Evolutionary conservation across 2,888 invertebrate genomes (phyloP), one percentile per base, ranked within the genome.

Genomic region (Drosophila conformis): DNA sequence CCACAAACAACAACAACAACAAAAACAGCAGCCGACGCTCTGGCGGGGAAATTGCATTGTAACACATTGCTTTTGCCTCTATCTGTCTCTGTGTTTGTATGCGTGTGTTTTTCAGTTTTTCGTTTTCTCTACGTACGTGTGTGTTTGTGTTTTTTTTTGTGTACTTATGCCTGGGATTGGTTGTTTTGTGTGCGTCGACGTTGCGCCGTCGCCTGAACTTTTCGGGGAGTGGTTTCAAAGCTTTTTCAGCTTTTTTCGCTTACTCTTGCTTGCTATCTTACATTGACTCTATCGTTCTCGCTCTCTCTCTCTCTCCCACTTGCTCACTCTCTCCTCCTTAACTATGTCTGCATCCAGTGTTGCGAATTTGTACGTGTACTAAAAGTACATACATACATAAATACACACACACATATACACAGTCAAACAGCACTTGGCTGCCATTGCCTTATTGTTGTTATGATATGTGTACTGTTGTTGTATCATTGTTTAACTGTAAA

Each of bases 221-320:
- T 91, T 91, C 74, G 91, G 91, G 91, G 91, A 91, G 91, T 91
- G 91, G 91, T 91, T 90, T 86, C 87, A 89, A 87, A 88, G 89
- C 89, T 87, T 83, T 83, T 86, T 88, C 87, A 78, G 68, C 76
- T 74, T 63, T 86, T 85, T 86, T 72, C 74, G 69, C 82, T 73
- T 76, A 69, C 79, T 69, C 68, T 70, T 66, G 48, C 60, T 54
- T 52, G 69, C 63, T 61, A 65, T 61, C 54, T 72, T 67, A 57
- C 52, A 42, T 25, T 46, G 13, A 49, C 57, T 60, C 66, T 51
- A 54, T 67, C 80, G 76, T 48, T 73, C 59, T 21, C 54, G 29
- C 64, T 56, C 66, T 38, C 59, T 62, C 75, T 78, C 48, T 62
- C 75, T 58, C 38, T 38, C 51, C 58, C 48, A 33, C 61, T 62